Percentiles rank a stretch among this genome's conserved stretches.
Conservation (phyloP, 2,113 vertebrate species). For the Chrysemys picta region DNA sequence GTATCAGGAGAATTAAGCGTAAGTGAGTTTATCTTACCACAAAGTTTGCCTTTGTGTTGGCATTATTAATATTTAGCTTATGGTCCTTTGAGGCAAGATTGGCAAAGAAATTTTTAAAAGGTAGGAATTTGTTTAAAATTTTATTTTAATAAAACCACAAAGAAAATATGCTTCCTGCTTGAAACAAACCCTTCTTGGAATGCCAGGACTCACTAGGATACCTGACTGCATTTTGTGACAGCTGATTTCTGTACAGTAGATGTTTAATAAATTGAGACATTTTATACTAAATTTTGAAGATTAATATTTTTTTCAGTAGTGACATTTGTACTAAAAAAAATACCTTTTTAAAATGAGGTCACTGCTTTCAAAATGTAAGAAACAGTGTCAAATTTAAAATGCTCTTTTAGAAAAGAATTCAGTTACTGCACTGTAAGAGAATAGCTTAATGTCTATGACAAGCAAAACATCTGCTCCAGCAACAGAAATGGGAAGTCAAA, state of each 20-base stretch:
- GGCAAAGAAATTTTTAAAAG: conserved; percentile 27
- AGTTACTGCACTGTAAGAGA: conserved; percentile 62
- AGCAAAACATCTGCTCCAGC: conserved; percentile 66
- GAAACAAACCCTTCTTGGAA: conserved; percentile 43
- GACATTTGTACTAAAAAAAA: conserved; percentile 64
- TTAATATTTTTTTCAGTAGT: conserved; percentile 67
- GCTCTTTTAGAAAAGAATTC: conserved; percentile 70
- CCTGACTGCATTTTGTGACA: conserved; percentile 62
- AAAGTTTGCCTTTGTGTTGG: conserved; percentile 11
- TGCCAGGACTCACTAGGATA: conserved; percentile 22
- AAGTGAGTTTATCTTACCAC: background rate
- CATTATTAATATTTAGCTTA: conserved; percentile 15
- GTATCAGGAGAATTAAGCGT: background rate
- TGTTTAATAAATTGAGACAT: conserved; percentile 68
- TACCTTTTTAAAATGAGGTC: conserved; percentile 64
- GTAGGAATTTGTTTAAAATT: conserved; percentile 47
- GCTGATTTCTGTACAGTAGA: conserved; percentile 57
- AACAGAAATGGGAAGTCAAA: conserved; percentile 48
- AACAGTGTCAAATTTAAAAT: conserved; percentile 77
- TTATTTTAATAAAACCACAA: conserved; percentile 55
- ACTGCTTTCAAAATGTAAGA: conserved; percentile 74
- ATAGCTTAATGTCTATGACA: conserved; percentile 63
- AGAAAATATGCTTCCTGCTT: conserved; percentile 46
- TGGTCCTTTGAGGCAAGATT: background rate
- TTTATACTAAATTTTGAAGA: conserved; percentile 66